Percentiles rank a stretch among this genome's conserved stretches.
Evolutionary conservation across 2,888 invertebrate species (phyloP).

Genomic region (Eumerus sabulonum): DNA sequence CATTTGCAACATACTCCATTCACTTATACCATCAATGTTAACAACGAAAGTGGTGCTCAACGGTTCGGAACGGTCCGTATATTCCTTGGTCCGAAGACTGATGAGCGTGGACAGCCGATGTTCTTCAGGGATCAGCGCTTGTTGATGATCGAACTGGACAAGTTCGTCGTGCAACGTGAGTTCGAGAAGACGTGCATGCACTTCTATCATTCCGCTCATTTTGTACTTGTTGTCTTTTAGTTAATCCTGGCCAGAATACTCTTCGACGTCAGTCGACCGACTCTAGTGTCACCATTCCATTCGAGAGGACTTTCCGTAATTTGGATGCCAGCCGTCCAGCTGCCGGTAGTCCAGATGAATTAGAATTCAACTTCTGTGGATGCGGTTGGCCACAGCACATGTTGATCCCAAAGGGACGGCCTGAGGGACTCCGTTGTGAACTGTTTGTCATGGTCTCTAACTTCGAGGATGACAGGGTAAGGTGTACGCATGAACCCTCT

Average conservation of each 20-base stretch:
- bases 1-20: constrained; percentile 88
- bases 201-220: background rate
- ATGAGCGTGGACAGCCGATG: constrained; percentile 84
- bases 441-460: constrained; percentile 89
- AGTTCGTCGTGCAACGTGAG: constrained; percentile 82
- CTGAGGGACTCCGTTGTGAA: constrained; percentile 83
- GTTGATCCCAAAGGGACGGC: constrained; percentile 86
- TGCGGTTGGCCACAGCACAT: constrained; percentile 93
- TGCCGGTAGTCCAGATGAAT: constrained; percentile 80
- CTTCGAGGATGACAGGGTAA: constrained; percentile 83
- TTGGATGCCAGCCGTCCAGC: constrained; percentile 82
- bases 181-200: constrained; percentile 56
- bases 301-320: constrained; percentile 88
- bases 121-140: constrained; percentile 82
- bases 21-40: constrained; percentile 83
- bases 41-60: constrained; percentile 80
- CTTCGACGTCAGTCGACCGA: constrained; percentile 84
- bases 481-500: constrained; percentile 3
- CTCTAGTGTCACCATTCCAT: constrained; percentile 91
- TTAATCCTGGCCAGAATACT: constrained; percentile 84
- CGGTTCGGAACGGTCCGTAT: constrained; percentile 83
- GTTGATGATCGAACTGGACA: constrained; percentile 85
- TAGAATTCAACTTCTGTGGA: constrained; percentile 89
- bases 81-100: constrained; percentile 83
- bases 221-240: constrained; percentile 76